phyloP scores from a whole-genome alignment of 2,888 invertebrate species.

The Sialis fuliginosa region DNA sequence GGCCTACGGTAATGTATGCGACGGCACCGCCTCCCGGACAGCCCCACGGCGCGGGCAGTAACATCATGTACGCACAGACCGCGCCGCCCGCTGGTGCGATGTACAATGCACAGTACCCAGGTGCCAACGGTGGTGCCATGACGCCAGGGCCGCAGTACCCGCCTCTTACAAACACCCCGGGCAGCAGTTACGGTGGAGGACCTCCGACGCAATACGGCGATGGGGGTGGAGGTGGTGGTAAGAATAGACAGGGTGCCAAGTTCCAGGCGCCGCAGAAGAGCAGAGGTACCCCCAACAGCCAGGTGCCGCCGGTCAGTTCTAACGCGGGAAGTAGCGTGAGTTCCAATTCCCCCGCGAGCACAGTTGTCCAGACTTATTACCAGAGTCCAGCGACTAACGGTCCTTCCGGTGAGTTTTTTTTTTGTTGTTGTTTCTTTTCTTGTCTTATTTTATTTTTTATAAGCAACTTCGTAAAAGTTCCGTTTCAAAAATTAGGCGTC shows the following conservation, averaged over 20 bases:
- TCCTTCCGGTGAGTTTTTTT: too few species aligned
- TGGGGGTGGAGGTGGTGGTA: not conserved
- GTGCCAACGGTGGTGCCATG: too few species aligned
- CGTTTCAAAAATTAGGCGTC: too few species aligned
- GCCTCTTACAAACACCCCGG: not conserved
- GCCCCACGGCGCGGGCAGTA: not conserved
- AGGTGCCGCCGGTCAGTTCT: slow-evolving; percentile 13
- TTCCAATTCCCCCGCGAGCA: slow-evolving; percentile 24
- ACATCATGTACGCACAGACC: not conserved
- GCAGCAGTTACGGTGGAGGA: not conserved
- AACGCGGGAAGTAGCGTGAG: slow-evolving; percentile 23
- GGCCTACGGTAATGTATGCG: not conserved
- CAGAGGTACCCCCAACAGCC: not conserved
- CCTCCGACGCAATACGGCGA: not conserved
- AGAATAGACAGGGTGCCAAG: not conserved
- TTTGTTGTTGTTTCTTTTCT: too few species aligned
- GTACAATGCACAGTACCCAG: slow-evolving; percentile 15
- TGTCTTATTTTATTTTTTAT: too few species aligned
- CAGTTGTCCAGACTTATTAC: slow-evolving; percentile 21
- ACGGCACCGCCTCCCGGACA: not conserved
- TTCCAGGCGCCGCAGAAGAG: not conserved
- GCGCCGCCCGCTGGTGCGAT: slow-evolving; percentile 14
- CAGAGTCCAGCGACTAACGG: slow-evolving; percentile 10
- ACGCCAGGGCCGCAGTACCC: too few species aligned
- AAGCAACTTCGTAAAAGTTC: too few species aligned